phyloP scores from a whole-genome alignment of 2,888 invertebrate genomes.

The Pelosia muscerda region DNA sequence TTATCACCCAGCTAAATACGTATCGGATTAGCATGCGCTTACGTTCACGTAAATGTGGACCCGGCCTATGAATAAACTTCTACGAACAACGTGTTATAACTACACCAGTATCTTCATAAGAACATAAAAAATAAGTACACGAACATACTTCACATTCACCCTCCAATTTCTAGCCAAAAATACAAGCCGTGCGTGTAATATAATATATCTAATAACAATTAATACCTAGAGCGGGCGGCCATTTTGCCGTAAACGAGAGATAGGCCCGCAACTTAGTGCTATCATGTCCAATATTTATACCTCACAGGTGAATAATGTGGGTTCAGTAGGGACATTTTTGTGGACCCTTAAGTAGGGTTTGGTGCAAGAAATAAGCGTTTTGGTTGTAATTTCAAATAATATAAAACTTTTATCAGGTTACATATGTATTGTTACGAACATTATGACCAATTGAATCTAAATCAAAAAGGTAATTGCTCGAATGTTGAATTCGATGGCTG shows the following conservation, averaged over 20 bases:
- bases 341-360: constrained; percentile 53
- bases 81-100: neutral
- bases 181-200: constrained; percentile 31
- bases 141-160: neutral
- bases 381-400: neutral
- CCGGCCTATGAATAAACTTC: neutral
- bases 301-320: constrained; percentile 78
- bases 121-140: neutral
- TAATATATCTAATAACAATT: constrained; percentile 41
- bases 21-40: no score
- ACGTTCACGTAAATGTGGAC: no score
- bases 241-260: constrained; percentile 36
- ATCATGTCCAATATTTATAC: constrained; percentile 80
- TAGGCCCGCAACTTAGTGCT: constrained; percentile 50
- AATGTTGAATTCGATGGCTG: no score
- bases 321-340: constrained; percentile 75
- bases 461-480: no score
- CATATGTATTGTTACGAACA: no score
- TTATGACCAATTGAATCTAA: no score
- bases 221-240: constrained; percentile 38
- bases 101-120: neutral
- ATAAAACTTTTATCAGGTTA: neutral
- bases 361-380: constrained; percentile 33
- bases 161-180: constrained; percentile 32
- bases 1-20: no score